Conservation (phyloP, 2,113 vertebrate genomes). For the Apus apus region DNA sequence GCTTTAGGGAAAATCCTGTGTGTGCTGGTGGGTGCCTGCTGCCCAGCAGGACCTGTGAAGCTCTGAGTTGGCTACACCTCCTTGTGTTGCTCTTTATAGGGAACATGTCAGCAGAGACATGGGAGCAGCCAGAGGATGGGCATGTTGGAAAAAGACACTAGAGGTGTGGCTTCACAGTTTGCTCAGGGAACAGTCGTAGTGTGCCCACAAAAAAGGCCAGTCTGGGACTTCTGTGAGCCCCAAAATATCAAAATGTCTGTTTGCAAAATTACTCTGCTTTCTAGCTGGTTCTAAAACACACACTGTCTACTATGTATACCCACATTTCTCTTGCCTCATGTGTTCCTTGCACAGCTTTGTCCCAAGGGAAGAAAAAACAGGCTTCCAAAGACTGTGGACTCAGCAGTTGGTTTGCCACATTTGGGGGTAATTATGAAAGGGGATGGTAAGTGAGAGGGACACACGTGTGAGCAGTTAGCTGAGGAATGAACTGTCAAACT, state of each 20-base stretch:
- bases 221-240: background rate
- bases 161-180: background rate
- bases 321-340: background rate
- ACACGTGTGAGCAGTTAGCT: background rate
- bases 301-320: background rate
- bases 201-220: background rate
- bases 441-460: background rate
- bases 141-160: background rate
- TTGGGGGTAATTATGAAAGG: background rate
- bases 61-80: background rate
- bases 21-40: background rate
- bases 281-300: background rate
- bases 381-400: background rate
- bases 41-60: rapidly evolving
- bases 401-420: background rate
- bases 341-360: background rate
- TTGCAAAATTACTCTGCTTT: background rate
- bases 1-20: background rate
- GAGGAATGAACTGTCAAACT: background rate
- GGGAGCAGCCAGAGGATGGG: background rate
- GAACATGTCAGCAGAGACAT: rapidly evolving
- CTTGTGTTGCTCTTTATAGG: rapidly evolving
- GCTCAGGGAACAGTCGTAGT: background rate
- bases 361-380: background rate
- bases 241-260: background rate